phyloP scores from a whole-genome alignment of 1,140 invertebrate genomes.

The Leptoteleia sp. region DNA sequence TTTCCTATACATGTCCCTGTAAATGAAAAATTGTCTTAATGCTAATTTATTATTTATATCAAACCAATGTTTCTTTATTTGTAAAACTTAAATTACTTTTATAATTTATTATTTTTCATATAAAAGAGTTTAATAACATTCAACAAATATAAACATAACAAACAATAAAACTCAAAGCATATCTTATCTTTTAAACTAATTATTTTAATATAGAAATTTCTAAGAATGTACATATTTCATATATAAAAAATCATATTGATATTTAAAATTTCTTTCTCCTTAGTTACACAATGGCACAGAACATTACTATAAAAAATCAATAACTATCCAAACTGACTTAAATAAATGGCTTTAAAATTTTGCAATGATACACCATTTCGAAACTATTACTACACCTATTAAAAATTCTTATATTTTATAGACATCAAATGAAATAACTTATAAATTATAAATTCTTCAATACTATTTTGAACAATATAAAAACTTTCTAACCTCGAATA shows the following conservation, averaged over 20 bases:
- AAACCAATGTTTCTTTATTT: too few species aligned
- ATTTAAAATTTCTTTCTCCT: background rate
- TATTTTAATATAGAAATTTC: background rate
- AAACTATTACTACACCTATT: background rate
- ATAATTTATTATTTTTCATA: too few species aligned
- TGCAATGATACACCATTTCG: background rate
- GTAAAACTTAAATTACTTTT: too few species aligned
- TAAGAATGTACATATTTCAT: background rate
- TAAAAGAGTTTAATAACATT: too few species aligned
- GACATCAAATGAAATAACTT: background rate
- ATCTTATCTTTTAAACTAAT: too few species aligned
- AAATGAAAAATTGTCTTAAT: too few species aligned
- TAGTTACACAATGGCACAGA: background rate
- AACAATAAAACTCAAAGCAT: too few species aligned
- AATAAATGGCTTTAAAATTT: background rate
- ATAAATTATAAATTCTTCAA: background rate
- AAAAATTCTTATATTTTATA: background rate
- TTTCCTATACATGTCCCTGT: too few species aligned
- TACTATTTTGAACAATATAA: background rate
- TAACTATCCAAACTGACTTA: background rate
- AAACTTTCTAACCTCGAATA: background rate
- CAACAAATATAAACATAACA: too few species aligned
- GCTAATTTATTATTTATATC: too few species aligned
- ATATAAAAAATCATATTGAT: background rate
- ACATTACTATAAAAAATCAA: conserved; percentile 2